phyloP scores from a whole-genome alignment of 1,140 invertebrate species.

The Aphelenchoides besseyi region DNA sequence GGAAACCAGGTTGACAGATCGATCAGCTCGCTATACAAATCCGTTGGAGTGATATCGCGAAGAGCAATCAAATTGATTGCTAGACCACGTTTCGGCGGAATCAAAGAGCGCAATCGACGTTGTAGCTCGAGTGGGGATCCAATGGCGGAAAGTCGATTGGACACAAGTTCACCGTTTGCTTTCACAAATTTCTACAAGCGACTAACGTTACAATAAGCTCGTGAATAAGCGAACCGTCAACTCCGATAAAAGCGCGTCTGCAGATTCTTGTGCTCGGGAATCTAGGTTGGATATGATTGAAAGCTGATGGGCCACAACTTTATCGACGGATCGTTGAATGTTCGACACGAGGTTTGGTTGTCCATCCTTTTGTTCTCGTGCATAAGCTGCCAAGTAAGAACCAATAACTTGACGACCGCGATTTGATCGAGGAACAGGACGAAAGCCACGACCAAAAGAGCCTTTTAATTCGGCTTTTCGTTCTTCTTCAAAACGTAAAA shows the following conservation, averaged over 20 bases:
- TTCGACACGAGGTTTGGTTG: background rate
- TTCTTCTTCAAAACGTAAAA: background rate
- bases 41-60: background rate
- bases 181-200: background rate
- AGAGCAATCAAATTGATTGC: background rate
- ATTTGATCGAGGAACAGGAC: background rate
- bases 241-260: background rate
- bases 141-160: background rate
- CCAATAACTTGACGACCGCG: background rate
- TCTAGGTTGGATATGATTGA: background rate
- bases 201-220: background rate
- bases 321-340: background rate
- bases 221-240: background rate
- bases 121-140: background rate
- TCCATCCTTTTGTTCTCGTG: background rate
- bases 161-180: background rate
- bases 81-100: background rate
- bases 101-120: background rate
- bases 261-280: background rate
- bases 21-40: slow-evolving; percentile 2
- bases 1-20: background rate
- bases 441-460: background rate
- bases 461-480: slow-evolving; percentile 9
- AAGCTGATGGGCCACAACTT: background rate
- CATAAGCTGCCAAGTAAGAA: background rate